Percentiles rank a stretch among this genome's conserved stretches.
Evolutionary conservation across 2,888 invertebrate genomes (phyloP).

Genomic region (Agrochola circellaris): DNA sequence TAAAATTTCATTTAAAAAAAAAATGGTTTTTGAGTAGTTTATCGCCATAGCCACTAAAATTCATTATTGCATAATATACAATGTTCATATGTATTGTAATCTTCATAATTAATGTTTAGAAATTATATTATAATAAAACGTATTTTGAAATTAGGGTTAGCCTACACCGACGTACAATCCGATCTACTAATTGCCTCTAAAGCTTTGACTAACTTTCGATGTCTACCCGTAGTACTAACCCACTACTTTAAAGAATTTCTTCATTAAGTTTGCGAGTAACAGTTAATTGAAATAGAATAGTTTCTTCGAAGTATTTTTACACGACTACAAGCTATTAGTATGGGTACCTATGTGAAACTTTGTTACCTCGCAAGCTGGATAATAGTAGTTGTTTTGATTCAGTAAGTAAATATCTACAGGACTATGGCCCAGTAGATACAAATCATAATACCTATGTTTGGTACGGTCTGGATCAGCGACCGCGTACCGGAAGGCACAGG

Average conservation of each 20-base stretch:
- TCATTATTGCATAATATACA: too few species aligned
- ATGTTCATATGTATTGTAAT: neutral
- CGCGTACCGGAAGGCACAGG: too few species aligned
- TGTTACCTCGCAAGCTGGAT: neutral
- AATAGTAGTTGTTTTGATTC: neutral
- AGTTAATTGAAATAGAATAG: slow-evolving; percentile 29
- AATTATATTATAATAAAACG: neutral
- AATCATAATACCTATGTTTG: neutral
- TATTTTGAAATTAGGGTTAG: neutral
- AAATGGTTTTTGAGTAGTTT: neutral
- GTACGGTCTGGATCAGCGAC: too few species aligned
- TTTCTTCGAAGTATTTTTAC: slow-evolving; percentile 16
- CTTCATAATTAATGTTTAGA: neutral
- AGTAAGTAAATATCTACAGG: neutral
- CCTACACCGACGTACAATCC: neutral
- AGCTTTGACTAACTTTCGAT: slow-evolving; percentile 2
- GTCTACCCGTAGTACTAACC: neutral
- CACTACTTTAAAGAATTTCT: slow-evolving; percentile 13
- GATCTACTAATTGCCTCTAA: neutral
- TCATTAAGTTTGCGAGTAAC: slow-evolving; percentile 19
- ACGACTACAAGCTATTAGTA: neutral
- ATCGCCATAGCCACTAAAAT: neutral
- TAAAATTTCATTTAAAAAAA: neutral
- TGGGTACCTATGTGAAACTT: neutral
- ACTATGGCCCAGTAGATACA: neutral